Percentiles rank a stretch among this genome's conserved stretches.
Evolutionary conservation across 2,113 vertebrate species (phyloP).

Genomic region (Gadus chalcogrammus): DNA sequence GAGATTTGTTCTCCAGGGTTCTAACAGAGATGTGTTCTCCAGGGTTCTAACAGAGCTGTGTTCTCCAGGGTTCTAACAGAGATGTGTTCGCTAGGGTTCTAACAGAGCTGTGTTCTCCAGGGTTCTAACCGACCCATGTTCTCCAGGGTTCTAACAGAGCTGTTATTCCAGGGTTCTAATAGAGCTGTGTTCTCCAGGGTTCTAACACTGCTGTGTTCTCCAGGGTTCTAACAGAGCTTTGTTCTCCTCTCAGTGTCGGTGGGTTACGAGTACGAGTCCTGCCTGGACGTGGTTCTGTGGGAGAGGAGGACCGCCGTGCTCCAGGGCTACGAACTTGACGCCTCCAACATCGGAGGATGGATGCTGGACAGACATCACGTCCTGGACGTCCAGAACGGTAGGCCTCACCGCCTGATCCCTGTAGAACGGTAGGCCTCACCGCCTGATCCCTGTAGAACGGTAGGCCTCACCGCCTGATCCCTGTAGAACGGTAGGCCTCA

Average conservation of each 20-base stretch:
- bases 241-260: conserved; percentile 85
- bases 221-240: conserved; percentile 7
- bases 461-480: too few relatives aligned
- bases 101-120: conserved; percentile 34
- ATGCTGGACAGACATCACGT: conserved; percentile 93
- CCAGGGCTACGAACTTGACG: conserved; percentile 93
- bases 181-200: conserved; percentile 68
- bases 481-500: too few relatives aligned
- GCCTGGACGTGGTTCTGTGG: conserved; percentile 92
- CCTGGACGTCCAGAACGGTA: conserved; percentile 91
- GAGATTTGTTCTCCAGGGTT: too few relatives aligned
- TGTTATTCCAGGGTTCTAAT: too few relatives aligned
- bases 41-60: too few relatives aligned
- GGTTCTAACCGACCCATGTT: conserved; percentile 16
- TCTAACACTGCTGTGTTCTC: conserved; percentile 69
- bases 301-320: conserved; percentile 90
- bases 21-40: conserved; percentile 34
- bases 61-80: too few relatives aligned
- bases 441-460: too few relatives aligned
- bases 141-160: conserved; percentile 34
- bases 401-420: conserved; percentile 37
- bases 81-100: too few relatives aligned
- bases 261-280: conserved; percentile 96
- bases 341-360: conserved; percentile 95
- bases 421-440: too few relatives aligned